Evolutionary conservation across 2,797 vertebrate genomes (phyloP).

Genomic region (Melanotaenia boesemani): DNA sequence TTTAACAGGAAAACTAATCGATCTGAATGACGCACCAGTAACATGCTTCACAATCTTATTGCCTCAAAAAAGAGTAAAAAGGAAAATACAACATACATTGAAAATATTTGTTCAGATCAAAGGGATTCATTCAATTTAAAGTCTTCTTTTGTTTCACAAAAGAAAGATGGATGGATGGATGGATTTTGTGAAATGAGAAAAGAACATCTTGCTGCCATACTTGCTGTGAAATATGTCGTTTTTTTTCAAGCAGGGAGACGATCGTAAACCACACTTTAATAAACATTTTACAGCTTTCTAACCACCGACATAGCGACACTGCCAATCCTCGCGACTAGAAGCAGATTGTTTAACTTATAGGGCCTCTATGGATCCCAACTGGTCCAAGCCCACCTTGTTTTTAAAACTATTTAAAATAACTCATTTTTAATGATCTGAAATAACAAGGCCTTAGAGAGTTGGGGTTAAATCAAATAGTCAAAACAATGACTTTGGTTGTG

Average conservation of each 20-base stretch:
- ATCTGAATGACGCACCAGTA: background rate
- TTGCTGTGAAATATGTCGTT: background rate
- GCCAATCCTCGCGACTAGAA: background rate
- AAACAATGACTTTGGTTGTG: slow-evolving; percentile 12
- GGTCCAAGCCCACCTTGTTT: slow-evolving; percentile 10
- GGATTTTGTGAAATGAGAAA: no score
- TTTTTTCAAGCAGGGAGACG: background rate
- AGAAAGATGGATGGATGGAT: no score
- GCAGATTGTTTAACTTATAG: slow-evolving; percentile 17
- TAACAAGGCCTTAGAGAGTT: slow-evolving; percentile 26
- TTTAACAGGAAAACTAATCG: background rate
- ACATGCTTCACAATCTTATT: no score
- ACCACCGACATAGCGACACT: background rate
- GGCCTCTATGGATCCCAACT: background rate
- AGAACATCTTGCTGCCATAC: background rate
- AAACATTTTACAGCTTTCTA: background rate
- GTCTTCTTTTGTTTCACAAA: no score
- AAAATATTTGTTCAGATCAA: no score
- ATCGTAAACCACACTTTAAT: background rate
- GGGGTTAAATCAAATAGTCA: background rate
- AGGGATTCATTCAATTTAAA: no score
- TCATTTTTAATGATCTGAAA: background rate
- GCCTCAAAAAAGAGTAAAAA: no score
- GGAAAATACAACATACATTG: background rate
- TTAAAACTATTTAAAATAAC: slow-evolving; percentile 14